A percentile compares a stretch with the other conserved stretches of the same genome.
Evolutionary conservation across 2,113 vertebrate species (phyloP).

Genomic region (Thamnaconus septentrionalis): DNA sequence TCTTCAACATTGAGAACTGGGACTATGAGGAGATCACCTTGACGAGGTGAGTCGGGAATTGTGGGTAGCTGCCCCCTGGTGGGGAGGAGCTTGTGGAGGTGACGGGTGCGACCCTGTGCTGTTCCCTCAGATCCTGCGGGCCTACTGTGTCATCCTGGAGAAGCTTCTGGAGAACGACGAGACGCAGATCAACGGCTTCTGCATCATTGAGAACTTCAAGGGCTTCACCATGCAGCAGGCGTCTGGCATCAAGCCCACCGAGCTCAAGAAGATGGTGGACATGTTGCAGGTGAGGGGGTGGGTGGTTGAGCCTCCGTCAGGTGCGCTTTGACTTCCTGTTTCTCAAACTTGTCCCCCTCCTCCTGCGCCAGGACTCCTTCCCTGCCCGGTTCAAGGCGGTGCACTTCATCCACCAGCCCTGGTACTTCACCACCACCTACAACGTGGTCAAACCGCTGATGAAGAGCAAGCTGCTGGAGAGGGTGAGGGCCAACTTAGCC

Average conservation of each 20-base stretch:
- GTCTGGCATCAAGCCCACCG: slow-evolving; percentile 84
- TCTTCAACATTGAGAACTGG: slow-evolving; percentile 99
- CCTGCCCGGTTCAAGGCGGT: slow-evolving; percentile 96
- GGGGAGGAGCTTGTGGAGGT: not conserved
- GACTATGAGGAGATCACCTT: slow-evolving; percentile 95
- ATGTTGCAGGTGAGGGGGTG: slow-evolving; percentile 88
- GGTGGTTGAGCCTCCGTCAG: not conserved
- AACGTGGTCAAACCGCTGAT: slow-evolving; percentile 94
- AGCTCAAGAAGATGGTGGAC: slow-evolving; percentile 97
- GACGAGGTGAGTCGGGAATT: slow-evolving; percentile 80
- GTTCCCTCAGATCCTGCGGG: slow-evolving; percentile 86
- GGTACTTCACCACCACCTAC: slow-evolving; percentile 99
- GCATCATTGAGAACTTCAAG: slow-evolving; percentile 96
- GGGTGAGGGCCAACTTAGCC: slow-evolving; percentile 77
- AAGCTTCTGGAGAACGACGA: slow-evolving; percentile 94
- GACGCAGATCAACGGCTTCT: slow-evolving; percentile 97
- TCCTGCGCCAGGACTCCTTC: slow-evolving; percentile 87
- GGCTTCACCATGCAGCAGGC: slow-evolving; percentile 96
- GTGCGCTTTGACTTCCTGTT: not conserved
- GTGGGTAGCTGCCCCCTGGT: not conserved
- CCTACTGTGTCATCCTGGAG: slow-evolving; percentile 96
- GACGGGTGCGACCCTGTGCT: not conserved
- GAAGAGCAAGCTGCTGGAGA: slow-evolving; percentile 93
- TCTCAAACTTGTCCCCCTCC: not conserved
- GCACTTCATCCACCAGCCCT: slow-evolving; percentile 97